phyloP scores from a whole-genome alignment of 2,888 invertebrate species.

The Chalcosyrphus nemorum region DNA sequence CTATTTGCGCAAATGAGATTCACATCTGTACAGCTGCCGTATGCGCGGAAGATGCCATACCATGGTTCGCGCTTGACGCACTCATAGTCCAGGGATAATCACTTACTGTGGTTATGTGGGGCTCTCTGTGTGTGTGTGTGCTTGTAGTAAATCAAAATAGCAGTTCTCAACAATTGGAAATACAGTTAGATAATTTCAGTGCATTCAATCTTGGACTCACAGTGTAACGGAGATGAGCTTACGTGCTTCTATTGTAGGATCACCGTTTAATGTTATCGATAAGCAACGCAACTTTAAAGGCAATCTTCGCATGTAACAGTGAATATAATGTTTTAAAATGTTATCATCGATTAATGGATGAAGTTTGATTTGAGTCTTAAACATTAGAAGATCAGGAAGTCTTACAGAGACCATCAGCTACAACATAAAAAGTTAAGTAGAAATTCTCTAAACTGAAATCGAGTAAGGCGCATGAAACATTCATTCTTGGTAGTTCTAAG shows the following conservation, averaged over 20 bases:
- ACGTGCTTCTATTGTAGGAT: constrained; percentile 59
- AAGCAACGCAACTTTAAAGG: constrained; percentile 6
- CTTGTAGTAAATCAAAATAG: constrained; percentile 54
- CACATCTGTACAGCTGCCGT: constrained; percentile 67
- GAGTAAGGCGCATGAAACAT: no score
- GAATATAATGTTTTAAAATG: neutral
- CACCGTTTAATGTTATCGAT: constrained; percentile 50
- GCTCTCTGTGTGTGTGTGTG: constrained; percentile 17
- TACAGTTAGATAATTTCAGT: constrained; percentile 70
- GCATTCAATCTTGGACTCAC: constrained; percentile 58
- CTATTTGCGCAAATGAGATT: constrained; percentile 63
- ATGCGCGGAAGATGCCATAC: constrained; percentile 3
- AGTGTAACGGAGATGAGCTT: constrained; percentile 65
- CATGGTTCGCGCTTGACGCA: constrained; percentile 61
- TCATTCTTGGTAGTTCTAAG: no score
- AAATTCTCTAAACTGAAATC: no score
- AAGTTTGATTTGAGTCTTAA: no score
- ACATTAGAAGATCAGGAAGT: neutral
- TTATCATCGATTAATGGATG: neutral
- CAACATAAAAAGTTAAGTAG: no score
- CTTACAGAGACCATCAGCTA: no score
- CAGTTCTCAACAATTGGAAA: constrained; percentile 66
- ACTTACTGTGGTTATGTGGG: constrained; percentile 67
- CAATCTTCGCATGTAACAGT: neutral
- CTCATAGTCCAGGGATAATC: constrained; percentile 63